Evolutionary conservation across 2,113 vertebrate genomes (phyloP).

Genomic region (Anguilla rostrata): DNA sequence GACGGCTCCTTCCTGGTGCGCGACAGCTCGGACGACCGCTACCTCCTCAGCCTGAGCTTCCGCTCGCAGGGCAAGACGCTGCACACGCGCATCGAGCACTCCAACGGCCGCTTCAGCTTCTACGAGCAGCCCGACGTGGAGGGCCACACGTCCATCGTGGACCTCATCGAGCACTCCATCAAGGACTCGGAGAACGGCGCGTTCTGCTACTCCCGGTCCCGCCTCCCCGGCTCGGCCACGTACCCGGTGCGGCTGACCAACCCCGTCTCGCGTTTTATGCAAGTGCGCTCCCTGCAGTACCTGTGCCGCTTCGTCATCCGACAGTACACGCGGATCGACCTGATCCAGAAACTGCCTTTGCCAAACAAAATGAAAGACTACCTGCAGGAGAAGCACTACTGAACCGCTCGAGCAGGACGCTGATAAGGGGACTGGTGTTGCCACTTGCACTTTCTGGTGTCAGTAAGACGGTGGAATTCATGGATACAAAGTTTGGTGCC

Average conservation of each 20-base stretch:
- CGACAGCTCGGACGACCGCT: constrained; percentile 83
- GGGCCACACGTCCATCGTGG: constrained; percentile 90
- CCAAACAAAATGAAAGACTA: constrained; percentile 95
- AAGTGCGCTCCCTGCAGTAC: constrained; percentile 90
- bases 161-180: constrained; percentile 90
- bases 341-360: constrained; percentile 94
- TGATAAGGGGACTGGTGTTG: constrained; percentile 55
- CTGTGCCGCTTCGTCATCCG: constrained; percentile 93
- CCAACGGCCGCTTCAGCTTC: constrained; percentile 54
- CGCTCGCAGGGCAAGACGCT: constrained; percentile 57
- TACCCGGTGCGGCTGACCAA: constrained; percentile 82
- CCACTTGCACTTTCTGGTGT: constrained; percentile 79
- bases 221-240: constrained; percentile 75
- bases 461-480: constrained; percentile 65
- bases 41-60: constrained; percentile 87
- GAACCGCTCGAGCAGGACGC: constrained; percentile 54
- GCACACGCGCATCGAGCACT: constrained; percentile 70
- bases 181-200: constrained; percentile 93
- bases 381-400: constrained; percentile 92
- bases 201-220: constrained; percentile 90
- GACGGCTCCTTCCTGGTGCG: constrained; percentile 85
- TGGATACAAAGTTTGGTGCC: constrained; percentile 73
- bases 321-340: constrained; percentile 90
- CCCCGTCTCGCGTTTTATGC: constrained; percentile 91
- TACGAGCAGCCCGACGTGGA: constrained; percentile 72